phyloP scores from a whole-genome alignment of 23 tunicate species.

The Styela clava region DNA sequence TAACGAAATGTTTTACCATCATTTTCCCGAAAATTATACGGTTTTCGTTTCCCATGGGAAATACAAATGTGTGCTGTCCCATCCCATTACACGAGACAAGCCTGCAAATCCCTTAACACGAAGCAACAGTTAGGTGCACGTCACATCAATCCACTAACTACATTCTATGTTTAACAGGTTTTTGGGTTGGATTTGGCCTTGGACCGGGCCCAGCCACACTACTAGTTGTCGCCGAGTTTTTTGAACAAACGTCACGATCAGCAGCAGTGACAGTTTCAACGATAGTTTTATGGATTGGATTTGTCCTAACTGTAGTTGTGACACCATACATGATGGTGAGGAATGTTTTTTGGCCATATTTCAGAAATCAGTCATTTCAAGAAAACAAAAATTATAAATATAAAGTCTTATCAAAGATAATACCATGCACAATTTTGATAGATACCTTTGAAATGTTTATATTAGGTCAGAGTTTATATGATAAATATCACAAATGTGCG shows the following conservation, averaged over 20 bases:
- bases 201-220: slow-evolving; percentile 78
- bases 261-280: slow-evolving; percentile 37
- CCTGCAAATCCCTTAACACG: too few species aligned
- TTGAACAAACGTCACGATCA: slow-evolving; percentile 42
- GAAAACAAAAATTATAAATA: not conserved
- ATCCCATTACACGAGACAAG: too few species aligned
- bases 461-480: too few species aligned
- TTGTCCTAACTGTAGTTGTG: slow-evolving; percentile 7
- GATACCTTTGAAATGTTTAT: too few species aligned
- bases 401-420: too few species aligned
- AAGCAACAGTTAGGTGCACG: not conserved
- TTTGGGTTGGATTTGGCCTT: slow-evolving; percentile 48
- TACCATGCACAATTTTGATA: too few species aligned
- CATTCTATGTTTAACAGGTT: slow-evolving; percentile 16
- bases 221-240: slow-evolving; percentile 37
- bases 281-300: slow-evolving; percentile 8
- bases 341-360: too few species aligned
- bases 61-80: not conserved
- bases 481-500: not conserved
- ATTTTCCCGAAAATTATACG: too few species aligned
- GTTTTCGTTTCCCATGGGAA: not conserved
- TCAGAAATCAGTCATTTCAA: not conserved
- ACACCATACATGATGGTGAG: slow-evolving; percentile 51
- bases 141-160: not conserved
- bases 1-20: too few species aligned